phyloP scores from a whole-genome alignment of 1,140 invertebrate species.

The Coptotermes formosanus region DNA sequence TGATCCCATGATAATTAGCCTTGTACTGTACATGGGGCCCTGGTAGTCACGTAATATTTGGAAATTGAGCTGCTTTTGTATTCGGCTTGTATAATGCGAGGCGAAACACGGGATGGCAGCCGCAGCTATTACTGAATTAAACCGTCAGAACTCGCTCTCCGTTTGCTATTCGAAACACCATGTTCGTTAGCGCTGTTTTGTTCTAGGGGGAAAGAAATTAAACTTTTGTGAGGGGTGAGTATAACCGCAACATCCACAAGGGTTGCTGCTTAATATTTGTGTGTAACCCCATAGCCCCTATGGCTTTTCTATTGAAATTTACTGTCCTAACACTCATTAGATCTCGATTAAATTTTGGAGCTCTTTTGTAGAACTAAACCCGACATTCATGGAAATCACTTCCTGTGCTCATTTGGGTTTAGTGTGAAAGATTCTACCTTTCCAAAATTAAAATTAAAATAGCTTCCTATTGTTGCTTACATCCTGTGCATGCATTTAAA shows the following conservation, averaged over 20 bases:
- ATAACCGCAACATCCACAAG: background rate
- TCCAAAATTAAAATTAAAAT: too few relatives aligned
- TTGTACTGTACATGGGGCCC: background rate
- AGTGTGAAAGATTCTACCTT: too few relatives aligned
- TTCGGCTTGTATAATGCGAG: background rate
- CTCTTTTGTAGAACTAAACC: too few relatives aligned
- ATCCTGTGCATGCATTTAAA: too few relatives aligned
- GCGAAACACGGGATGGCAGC: background rate
- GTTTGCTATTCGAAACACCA: constrained; percentile 1
- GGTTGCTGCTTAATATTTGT: background rate
- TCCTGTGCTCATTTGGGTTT: too few relatives aligned
- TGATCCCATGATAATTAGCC: background rate
- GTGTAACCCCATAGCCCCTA: background rate
- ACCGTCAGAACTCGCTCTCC: background rate
- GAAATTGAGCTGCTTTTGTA: constrained; percentile 18
- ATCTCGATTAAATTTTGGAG: too few relatives aligned
- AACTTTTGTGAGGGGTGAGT: background rate
- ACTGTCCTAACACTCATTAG: background rate
- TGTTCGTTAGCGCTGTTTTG: background rate
- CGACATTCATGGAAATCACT: too few relatives aligned
- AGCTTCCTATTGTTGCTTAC: too few relatives aligned
- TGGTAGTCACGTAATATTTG: constrained; percentile 7
- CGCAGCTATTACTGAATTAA: constrained; percentile 8
- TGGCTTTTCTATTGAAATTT: background rate
- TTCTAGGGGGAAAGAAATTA: background rate